Evolutionary conservation across 2,888 invertebrate genomes (phyloP).

Genomic region (Platycheirus rosarum): DNA sequence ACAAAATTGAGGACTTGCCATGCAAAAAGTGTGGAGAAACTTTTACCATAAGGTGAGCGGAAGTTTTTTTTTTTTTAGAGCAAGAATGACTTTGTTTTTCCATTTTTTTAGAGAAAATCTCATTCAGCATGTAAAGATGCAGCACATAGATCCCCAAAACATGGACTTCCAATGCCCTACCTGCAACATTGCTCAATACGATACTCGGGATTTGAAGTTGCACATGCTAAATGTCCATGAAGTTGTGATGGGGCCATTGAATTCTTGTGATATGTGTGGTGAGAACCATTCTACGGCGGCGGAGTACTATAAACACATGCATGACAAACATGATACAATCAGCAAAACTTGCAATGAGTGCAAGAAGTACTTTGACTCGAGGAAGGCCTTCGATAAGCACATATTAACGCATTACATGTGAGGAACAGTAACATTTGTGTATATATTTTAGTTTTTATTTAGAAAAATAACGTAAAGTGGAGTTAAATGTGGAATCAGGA

Average conservation of each 20-base stretch:
- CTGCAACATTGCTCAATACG: conserved; percentile 63
- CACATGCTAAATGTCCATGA: conserved; percentile 67
- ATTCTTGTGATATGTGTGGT: conserved; percentile 70
- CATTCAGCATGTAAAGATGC: conserved; percentile 65
- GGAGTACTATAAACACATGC: conserved; percentile 70
- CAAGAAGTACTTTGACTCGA: conserved; percentile 70
- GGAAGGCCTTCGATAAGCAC: conserved; percentile 70
- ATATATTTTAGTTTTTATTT: neutral
- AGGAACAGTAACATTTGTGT: neutral
- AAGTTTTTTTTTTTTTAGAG: neutral
- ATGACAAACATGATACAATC: conserved; percentile 69
- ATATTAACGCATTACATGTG: conserved; percentile 70
- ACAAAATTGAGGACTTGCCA: conserved; percentile 66
- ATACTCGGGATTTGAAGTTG: conserved; percentile 70
- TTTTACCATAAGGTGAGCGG: conserved; percentile 62
- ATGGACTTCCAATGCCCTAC: conserved; percentile 71
- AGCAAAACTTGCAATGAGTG: conserved; percentile 73
- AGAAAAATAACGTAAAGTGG: no score
- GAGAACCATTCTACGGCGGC: conserved; percentile 55
- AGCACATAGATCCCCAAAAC: conserved; percentile 63
- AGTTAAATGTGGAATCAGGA: no score
- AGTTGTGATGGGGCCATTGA: conserved; percentile 58
- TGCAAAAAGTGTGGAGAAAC: conserved; percentile 73
- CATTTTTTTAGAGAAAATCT: conserved; percentile 63
- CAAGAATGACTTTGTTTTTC: no score